Conservation (phyloP, 2,888 invertebrate genomes). For the Pyrocoelia pectoralis region DNA sequence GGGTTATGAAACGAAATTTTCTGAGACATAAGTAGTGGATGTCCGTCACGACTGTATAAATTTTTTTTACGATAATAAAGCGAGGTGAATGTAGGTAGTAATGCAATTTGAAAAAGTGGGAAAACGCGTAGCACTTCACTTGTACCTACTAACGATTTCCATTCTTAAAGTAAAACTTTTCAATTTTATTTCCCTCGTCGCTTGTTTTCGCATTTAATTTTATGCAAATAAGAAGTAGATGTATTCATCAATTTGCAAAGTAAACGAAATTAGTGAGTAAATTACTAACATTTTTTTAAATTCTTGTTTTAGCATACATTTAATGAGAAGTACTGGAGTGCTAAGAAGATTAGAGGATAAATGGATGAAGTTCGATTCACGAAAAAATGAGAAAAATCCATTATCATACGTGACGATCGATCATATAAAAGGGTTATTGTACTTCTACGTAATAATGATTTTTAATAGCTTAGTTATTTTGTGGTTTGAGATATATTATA, state of each 20-base stretch:
- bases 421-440: conserved; percentile 49
- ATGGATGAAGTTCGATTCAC: conserved; percentile 49
- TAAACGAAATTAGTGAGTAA: conserved; percentile 3
- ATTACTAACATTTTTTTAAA: background rate
- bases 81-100: background rate
- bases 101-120: background rate
- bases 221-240: conserved; percentile 7
- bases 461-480: conserved; percentile 46
- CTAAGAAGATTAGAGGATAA: conserved; percentile 55
- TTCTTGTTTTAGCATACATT: conserved; percentile 50
- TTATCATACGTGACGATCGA: conserved; percentile 49
- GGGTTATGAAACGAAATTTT: too few species aligned
- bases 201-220: conserved; percentile 1
- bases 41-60: too few species aligned
- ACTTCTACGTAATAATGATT: conserved; percentile 44
- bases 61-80: background rate
- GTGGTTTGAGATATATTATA: conserved; percentile 43
- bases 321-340: conserved; percentile 55
- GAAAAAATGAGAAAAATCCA: conserved; percentile 23
- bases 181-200: background rate
- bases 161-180: conserved; percentile 1
- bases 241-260: conserved; percentile 1
- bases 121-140: background rate
- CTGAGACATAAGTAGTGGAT: too few species aligned
- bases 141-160: background rate